phyloP scores from a whole-genome alignment of 2,888 invertebrate species.

The Drosophila seclusa region DNA sequence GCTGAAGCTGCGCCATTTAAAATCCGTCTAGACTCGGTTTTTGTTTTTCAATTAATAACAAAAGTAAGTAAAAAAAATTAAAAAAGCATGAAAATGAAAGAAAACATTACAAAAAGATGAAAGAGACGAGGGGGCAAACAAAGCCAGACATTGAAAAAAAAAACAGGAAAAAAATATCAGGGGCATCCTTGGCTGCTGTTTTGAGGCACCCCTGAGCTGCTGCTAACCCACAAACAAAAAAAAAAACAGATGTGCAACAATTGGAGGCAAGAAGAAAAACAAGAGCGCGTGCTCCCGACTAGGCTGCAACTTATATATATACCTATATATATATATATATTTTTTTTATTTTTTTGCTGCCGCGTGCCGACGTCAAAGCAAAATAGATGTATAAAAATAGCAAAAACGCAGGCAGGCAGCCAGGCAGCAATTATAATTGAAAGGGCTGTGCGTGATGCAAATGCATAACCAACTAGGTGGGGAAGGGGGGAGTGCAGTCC shows the following conservation, averaged over 20 bases:
- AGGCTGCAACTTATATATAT: slow-evolving; percentile 61
- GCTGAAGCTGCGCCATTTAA: slow-evolving; percentile 66
- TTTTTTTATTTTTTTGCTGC: slow-evolving; percentile 19
- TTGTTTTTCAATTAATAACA: slow-evolving; percentile 71
- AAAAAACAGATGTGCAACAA: slow-evolving; percentile 59
- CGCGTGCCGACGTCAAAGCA: slow-evolving; percentile 66
- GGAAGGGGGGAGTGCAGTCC: not conserved
- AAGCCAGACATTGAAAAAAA: slow-evolving; percentile 54
- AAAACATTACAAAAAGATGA: slow-evolving; percentile 21
- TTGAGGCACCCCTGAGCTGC: slow-evolving; percentile 42
- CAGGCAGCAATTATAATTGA: slow-evolving; percentile 75
- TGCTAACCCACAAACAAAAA: slow-evolving; percentile 31
- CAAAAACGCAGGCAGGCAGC: slow-evolving; percentile 40
- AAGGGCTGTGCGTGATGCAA: slow-evolving; percentile 79
- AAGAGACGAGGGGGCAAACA: slow-evolving; percentile 23
- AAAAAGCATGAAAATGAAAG: not conserved
- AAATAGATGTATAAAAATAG: slow-evolving; percentile 73
- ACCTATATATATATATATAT: slow-evolving; percentile 25
- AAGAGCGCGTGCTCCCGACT: slow-evolving; percentile 69
- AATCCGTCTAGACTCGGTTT: slow-evolving; percentile 67
- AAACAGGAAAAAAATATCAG: not conserved
- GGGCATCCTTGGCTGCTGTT: slow-evolving; percentile 46
- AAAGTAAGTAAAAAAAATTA: slow-evolving; percentile 32
- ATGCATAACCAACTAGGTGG: slow-evolving; percentile 44
- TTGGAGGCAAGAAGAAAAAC: slow-evolving; percentile 19